Evolutionary conservation across 2,888 invertebrate species (phyloP).

Genomic region (Xanthostigma xanthostigma): DNA sequence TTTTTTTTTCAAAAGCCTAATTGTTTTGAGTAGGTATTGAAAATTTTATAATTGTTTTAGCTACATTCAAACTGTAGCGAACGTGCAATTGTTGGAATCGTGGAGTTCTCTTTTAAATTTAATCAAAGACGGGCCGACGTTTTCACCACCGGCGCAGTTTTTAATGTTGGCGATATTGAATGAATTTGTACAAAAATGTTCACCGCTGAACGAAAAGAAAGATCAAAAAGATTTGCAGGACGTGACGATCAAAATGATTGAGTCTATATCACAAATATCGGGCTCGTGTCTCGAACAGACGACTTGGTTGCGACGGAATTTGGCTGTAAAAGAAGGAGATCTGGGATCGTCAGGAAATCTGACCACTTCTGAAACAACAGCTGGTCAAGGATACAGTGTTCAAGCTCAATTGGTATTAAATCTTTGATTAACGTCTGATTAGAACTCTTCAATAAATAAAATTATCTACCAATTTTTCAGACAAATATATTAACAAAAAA

Average conservation of each 20-base stretch:
- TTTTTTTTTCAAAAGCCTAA: too few relatives aligned
- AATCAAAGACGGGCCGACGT: slow-evolving; percentile 54
- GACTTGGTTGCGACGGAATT: slow-evolving; percentile 70
- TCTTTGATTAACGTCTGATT: too few relatives aligned
- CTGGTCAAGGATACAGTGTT: slow-evolving; percentile 46
- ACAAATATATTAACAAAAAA: too few relatives aligned
- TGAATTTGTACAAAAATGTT: slow-evolving; percentile 68
- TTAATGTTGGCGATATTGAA: slow-evolving; percentile 62
- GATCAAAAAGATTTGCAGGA: slow-evolving; percentile 70
- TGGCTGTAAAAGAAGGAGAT: slow-evolving; percentile 59
- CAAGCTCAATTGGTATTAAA: slow-evolving; percentile 52
- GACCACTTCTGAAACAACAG: slow-evolving; percentile 22
- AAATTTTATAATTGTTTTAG: slow-evolving; percentile 18
- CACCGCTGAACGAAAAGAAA: slow-evolving; percentile 60
- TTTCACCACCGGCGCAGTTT: slow-evolving; percentile 65
- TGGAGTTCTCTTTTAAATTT: slow-evolving; percentile 65
- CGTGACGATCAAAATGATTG: slow-evolving; percentile 57
- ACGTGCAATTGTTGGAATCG: slow-evolving; percentile 56
- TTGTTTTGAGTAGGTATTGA: too few relatives aligned
- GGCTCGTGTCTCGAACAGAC: slow-evolving; percentile 85
- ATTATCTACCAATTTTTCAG: too few relatives aligned
- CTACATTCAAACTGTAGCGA: slow-evolving; percentile 50
- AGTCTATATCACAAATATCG: slow-evolving; percentile 67
- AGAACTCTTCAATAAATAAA: too few relatives aligned
- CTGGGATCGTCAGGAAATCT: slow-evolving; percentile 24